These are phyloP conservation scores for Dicaeum eximium DNA, from an alignment of 2,113 vertebrate genomes.

Conservation along the genomic window DNA sequence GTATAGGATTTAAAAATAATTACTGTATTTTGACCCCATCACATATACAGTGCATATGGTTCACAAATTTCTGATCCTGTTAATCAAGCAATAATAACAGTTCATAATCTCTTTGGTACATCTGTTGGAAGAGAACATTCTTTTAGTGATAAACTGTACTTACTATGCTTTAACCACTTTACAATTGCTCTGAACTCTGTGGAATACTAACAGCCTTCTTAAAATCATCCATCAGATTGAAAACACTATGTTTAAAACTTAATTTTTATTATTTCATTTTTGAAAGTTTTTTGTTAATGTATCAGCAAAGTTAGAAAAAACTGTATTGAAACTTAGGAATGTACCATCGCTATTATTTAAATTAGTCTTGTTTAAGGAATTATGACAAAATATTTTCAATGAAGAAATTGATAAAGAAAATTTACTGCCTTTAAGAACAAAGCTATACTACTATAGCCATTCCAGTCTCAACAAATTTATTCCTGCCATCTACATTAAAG, in stretches of 20 bases:
- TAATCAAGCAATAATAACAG: neutral
- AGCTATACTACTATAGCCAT: neutral
- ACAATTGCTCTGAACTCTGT: neutral
- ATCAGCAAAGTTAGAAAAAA: neutral
- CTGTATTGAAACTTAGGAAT: neutral
- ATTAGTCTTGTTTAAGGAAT: neutral
- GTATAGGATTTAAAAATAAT: neutral
- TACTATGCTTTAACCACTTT: neutral
- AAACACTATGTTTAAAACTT: neutral
- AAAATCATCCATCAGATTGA: neutral
- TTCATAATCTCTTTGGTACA: neutral
- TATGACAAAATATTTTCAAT: neutral
- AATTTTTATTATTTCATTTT: neutral
- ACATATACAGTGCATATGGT: neutral
- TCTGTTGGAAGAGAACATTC: neutral
- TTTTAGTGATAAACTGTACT: neutral
- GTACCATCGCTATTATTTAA: neutral
- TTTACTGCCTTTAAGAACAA: neutral
- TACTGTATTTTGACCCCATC: neutral
- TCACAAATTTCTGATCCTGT: neutral
- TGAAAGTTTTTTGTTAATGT: neutral
- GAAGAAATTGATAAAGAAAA: neutral
- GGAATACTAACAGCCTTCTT: neutral
- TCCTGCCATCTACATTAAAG: neutral
- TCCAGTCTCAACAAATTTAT: neutral